Conservation (phyloP, 2,113 vertebrate genomes). For the Pangasianodon gigas region DNA sequence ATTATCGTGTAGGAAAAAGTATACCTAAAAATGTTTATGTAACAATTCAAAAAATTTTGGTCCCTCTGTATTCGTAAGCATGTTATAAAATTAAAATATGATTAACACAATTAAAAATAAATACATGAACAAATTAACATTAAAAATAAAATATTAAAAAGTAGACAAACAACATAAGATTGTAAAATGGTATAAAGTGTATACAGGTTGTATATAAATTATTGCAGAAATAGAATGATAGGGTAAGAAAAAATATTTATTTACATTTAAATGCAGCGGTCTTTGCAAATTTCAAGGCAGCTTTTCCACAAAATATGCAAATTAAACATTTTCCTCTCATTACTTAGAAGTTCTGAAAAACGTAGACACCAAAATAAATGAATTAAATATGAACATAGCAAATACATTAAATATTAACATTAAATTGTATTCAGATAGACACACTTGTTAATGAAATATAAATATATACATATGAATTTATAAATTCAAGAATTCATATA, state of each 20-base stretch:
- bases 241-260: neutral
- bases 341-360: neutral
- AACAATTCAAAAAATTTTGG: neutral
- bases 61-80: neutral
- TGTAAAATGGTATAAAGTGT: neutral
- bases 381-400: neutral
- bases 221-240: neutral
- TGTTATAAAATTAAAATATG: neutral
- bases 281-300: neutral
- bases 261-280: neutral
- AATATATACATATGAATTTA: conserved; percentile 15
- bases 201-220: neutral
- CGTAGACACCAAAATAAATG: neutral
- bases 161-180: neutral
- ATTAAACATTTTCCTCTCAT: neutral
- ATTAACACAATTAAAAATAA: neutral
- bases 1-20: neutral
- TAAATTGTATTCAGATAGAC: neutral
- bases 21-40: neutral
- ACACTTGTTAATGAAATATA: neutral
- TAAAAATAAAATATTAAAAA: neutral
- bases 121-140: neutral
- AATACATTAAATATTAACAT: neutral
- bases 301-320: neutral
- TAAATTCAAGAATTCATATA: neutral